Evolutionary conservation across 2,113 vertebrate genomes (phyloP).

Genomic region (Cardinalis cardinalis): DNA sequence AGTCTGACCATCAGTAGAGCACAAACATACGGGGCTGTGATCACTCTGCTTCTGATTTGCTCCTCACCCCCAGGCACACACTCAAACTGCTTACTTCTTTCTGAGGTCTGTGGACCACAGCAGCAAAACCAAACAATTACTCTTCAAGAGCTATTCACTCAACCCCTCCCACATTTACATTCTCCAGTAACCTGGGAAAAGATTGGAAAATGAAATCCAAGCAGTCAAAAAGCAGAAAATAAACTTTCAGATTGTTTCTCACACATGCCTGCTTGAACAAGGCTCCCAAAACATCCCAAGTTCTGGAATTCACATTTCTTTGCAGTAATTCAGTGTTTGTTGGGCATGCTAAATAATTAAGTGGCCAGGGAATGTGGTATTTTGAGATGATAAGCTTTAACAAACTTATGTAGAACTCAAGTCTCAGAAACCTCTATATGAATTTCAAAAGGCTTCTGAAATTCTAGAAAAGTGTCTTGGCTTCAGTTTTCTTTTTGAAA

Average conservation of each 20-base stretch:
- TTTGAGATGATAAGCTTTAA: neutral
- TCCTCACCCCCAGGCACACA: neutral
- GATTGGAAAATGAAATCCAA: neutral
- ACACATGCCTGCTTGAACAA: neutral
- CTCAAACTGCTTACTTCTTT: neutral
- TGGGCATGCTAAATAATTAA: neutral
- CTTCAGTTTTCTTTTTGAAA: neutral
- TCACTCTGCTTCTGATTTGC: neutral
- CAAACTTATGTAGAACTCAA: neutral
- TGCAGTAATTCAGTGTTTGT: neutral
- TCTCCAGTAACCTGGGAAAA: neutral
- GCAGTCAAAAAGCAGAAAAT: neutral
- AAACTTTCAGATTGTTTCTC: neutral
- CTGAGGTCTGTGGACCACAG: neutral
- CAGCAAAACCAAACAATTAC: slow-evolving; percentile 2
- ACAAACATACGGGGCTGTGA: fast-evolving
- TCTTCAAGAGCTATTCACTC: neutral
- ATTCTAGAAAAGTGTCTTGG: neutral
- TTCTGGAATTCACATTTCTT: neutral
- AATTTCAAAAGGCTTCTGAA: slow-evolving; percentile 39
- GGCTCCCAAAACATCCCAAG: neutral
- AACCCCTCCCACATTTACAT: neutral
- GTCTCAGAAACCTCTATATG: neutral
- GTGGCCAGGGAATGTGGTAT: neutral
- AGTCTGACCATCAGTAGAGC: neutral